Conservation (phyloP, 2,797 vertebrate species). For the Heteromormyrus szaboi region DNA sequence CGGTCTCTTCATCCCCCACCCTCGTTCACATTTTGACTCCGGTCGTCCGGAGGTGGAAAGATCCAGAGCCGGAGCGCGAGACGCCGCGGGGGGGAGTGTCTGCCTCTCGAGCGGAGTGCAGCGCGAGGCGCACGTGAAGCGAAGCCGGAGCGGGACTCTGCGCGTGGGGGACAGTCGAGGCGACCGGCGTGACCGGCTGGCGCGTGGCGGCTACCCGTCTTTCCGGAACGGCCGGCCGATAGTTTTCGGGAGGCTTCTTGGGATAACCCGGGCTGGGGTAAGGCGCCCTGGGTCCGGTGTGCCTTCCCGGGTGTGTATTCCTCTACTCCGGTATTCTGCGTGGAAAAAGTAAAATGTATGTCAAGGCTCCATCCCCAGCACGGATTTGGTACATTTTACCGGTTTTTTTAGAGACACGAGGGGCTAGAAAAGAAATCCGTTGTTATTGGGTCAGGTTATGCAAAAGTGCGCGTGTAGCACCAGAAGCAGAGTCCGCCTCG, state of each 20-base stretch:
- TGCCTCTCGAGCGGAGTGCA: constrained; percentile 5
- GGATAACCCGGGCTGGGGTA: not conserved
- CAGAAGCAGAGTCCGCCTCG: not conserved
- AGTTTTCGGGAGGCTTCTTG: not conserved
- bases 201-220: not conserved
- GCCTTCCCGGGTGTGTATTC: not conserved
- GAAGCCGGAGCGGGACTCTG: constrained; percentile 2
- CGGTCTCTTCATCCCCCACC: not conserved
- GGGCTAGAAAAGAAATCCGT: not conserved
- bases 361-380: not conserved
- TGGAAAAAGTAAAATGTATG: not conserved
- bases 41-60: constrained; percentile 22
- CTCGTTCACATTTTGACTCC: not conserved
- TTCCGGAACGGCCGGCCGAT: not conserved
- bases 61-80: constrained; percentile 20
- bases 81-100: constrained; percentile 34
- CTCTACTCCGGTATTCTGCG: not conserved
- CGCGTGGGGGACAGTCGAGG: not conserved
- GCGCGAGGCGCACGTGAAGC: constrained; percentile 33
- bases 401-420: not conserved
- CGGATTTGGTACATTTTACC: not conserved
- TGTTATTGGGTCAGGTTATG: not conserved
- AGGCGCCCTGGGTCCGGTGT: not conserved
- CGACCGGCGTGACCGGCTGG: not conserved
- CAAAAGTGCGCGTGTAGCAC: not conserved